A percentile compares a stretch with the other conserved stretches of the same genome.
Evolutionary conservation across 2,113 vertebrate genomes (phyloP).

Genomic region (Lepus timidus): DNA sequence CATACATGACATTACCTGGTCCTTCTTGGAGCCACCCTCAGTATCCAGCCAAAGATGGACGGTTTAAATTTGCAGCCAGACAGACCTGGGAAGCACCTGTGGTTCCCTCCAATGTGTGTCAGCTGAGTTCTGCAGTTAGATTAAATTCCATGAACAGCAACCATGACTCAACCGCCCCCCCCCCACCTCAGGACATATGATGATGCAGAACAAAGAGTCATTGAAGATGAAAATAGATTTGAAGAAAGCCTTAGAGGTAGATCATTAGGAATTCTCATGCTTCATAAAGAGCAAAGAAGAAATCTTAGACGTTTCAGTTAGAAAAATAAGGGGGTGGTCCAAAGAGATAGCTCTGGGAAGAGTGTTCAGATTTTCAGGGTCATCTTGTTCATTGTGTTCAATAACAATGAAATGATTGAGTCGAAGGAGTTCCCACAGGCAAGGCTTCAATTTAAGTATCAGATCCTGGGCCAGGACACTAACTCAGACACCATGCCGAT

Average conservation of each 20-base stretch:
- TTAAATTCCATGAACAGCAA: neutral
- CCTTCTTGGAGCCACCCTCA: neutral
- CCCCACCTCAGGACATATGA: neutral
- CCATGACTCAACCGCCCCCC: neutral
- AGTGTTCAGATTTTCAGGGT: conserved; percentile 14
- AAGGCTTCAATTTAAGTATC: neutral
- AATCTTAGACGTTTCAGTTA: neutral
- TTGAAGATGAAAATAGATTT: neutral
- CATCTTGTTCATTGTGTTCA: neutral
- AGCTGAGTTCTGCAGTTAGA: neutral
- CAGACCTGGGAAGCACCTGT: neutral
- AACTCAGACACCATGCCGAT: neutral
- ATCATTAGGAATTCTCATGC: conserved; percentile 30
- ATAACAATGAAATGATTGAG: conserved; percentile 32
- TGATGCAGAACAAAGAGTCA: neutral
- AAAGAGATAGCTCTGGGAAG: conserved; percentile 5
- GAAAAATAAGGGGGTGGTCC: conserved; percentile 41
- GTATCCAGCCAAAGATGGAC: neutral
- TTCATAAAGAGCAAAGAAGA: conserved; percentile 47
- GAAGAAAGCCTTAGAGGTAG: neutral
- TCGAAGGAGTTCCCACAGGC: conserved; percentile 59
- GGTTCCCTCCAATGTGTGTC: neutral
- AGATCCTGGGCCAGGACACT: conserved; percentile 42
- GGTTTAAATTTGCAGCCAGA: neutral
- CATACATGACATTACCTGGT: neutral